A percentile compares a stretch with the other conserved stretches of the same genome.
These are phyloP conservation scores for Hemithea aestivaria DNA, from an alignment of 2,888 invertebrate genomes.

Conservation along the genomic window DNA sequence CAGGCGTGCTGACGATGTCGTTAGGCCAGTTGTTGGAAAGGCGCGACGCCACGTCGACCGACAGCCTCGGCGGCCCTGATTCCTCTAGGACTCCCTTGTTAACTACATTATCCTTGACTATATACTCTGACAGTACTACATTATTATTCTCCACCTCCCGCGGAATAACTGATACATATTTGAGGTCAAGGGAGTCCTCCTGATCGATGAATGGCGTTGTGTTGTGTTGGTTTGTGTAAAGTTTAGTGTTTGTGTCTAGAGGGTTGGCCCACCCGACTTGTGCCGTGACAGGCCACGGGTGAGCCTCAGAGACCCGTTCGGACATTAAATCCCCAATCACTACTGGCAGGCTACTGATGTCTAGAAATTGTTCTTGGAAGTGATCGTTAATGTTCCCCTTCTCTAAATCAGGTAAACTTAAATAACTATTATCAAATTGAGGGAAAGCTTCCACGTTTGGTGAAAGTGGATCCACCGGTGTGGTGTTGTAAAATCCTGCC, in stretches of 20 bases:
- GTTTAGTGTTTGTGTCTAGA: conserved; percentile 44
- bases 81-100: conserved; percentile 27
- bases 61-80: conserved; percentile 35
- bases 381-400: conserved; percentile 38
- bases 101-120: conserved; percentile 40
- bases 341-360: conserved; percentile 62
- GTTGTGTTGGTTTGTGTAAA: conserved; percentile 46
- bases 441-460: conserved; percentile 48
- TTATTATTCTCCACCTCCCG: conserved; percentile 61
- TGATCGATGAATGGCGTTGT: conserved; percentile 62
- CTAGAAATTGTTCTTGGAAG: conserved; percentile 55
- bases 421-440: conserved; percentile 40
- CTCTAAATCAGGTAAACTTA: conserved; percentile 31
- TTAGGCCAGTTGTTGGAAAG: conserved; percentile 39
- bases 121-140: conserved; percentile 52
- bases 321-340: conserved; percentile 60
- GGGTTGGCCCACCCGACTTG: conserved; percentile 44
- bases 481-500: conserved; percentile 50
- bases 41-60: conserved; percentile 51
- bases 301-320: conserved; percentile 41
- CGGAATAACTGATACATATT: conserved; percentile 57
- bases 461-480: conserved; percentile 50
- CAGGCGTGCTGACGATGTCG: conserved; percentile 67
- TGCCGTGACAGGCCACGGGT: conserved; percentile 44
- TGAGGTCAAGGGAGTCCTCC: conserved; percentile 64